These are phyloP conservation scores for Iguana delicatissima DNA, from an alignment of 2,797 vertebrate genomes.

Conservation along the genomic window DNA sequence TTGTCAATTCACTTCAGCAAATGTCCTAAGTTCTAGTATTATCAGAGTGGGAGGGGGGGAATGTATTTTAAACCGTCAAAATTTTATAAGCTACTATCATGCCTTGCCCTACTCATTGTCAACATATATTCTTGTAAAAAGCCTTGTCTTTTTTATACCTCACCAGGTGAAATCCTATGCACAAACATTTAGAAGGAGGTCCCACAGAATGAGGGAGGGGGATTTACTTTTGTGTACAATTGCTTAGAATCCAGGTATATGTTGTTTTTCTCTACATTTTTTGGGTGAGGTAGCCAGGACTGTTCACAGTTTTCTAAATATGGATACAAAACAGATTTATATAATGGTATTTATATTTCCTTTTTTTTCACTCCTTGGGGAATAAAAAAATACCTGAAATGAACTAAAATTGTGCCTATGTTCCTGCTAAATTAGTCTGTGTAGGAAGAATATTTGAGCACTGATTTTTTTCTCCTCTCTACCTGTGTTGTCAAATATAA, in stretches of 20 bases:
- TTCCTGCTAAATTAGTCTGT: neutral
- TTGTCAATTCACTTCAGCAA: neutral
- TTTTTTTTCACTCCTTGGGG: neutral
- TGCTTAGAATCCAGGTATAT: neutral
- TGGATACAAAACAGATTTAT: neutral
- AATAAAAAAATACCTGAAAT: neutral
- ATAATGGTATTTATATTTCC: neutral
- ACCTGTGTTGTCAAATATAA: neutral
- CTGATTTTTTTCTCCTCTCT: neutral
- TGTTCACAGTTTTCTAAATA: neutral
- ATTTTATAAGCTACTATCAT: neutral
- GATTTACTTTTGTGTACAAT: neutral
- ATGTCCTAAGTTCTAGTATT: neutral
- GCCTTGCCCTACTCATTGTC: too few relatives aligned
- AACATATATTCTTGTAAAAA: neutral
- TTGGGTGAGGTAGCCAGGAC: too few relatives aligned
- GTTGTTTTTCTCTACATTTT: neutral
- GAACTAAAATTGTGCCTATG: neutral
- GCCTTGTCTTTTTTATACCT: neutral
- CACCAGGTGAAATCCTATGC: neutral
- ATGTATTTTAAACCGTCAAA: too few relatives aligned
- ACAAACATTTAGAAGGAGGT: neutral
- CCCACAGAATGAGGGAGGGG: neutral
- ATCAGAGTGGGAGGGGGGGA: too few relatives aligned
- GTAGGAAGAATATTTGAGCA: neutral